These are phyloP conservation scores for Emys orbicularis DNA, from an alignment of 2,797 vertebrate genomes.

Conservation along the genomic window DNA sequence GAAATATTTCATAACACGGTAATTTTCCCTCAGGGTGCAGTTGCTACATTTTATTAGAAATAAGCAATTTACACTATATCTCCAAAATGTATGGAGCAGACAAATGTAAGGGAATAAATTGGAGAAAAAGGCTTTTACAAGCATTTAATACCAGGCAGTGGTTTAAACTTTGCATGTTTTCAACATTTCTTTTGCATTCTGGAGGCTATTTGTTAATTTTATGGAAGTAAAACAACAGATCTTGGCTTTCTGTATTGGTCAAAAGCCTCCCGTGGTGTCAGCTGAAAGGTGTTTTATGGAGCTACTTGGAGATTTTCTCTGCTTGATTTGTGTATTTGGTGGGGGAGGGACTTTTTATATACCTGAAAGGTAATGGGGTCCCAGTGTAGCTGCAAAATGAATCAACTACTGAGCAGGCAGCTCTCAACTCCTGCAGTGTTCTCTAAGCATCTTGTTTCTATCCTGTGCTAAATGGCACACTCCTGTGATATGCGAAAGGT, in stretches of 20 bases:
- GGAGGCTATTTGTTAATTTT: constrained; percentile 39
- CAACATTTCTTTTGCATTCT: constrained; percentile 11
- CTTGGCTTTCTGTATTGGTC: background rate
- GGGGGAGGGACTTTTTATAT: rapidly evolving
- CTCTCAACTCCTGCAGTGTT: rapidly evolving
- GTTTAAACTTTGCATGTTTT: constrained; percentile 60
- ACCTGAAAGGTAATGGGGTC: background rate
- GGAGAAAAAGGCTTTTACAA: constrained; percentile 51
- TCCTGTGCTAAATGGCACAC: background rate
- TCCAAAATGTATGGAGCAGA: constrained; percentile 63
- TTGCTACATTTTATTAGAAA: constrained; percentile 78
- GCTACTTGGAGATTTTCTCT: background rate
- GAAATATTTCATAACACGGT: constrained; percentile 77
- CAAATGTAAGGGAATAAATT: constrained; percentile 68
- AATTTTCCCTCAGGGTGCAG: constrained; percentile 76
- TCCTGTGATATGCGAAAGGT: rapidly evolving
- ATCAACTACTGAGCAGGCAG: rapidly evolving
- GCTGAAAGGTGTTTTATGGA: constrained; percentile 16
- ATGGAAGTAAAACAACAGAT: background rate
- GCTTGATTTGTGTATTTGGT: background rate
- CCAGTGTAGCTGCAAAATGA: background rate
- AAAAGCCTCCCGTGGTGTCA: background rate
- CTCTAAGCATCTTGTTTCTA: background rate
- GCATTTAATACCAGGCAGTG: constrained; percentile 52
- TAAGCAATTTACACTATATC: constrained; percentile 76